Conservation (phyloP, 2,888 invertebrate species). For the Volucella inflata region DNA sequence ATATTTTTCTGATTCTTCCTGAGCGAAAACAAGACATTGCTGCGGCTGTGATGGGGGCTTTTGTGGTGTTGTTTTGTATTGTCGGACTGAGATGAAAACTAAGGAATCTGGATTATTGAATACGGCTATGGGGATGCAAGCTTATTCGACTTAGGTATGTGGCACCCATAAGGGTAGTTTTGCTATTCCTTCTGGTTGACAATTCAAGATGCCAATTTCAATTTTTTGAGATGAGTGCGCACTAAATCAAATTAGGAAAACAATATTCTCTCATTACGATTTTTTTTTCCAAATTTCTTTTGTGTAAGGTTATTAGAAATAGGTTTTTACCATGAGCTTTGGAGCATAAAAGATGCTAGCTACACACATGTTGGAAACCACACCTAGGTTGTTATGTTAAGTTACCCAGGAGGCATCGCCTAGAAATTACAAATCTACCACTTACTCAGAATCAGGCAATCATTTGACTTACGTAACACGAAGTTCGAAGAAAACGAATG, state of each 20-base stretch:
- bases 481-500: too few relatives aligned
- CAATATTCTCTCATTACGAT: constrained; percentile 59
- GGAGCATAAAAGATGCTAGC: too few relatives aligned
- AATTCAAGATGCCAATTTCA: constrained; percentile 71
- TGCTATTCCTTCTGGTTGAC: constrained; percentile 31
- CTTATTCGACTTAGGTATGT: not conserved
- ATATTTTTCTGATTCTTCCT: constrained; percentile 72
- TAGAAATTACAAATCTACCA: too few relatives aligned
- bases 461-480: too few relatives aligned
- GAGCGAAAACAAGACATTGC: constrained; percentile 50
- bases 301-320: not conserved
- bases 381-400: too few relatives aligned
- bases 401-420: too few relatives aligned
- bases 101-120: constrained; percentile 62
- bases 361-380: too few relatives aligned
- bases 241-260: constrained; percentile 67
- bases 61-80: constrained; percentile 27
- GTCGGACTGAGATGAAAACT: constrained; percentile 30
- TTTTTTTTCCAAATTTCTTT: constrained; percentile 18
- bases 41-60: constrained; percentile 44
- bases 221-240: constrained; percentile 62
- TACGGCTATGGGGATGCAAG: constrained; percentile 65
- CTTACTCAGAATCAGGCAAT: too few relatives aligned
- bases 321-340: too few relatives aligned
- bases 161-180: constrained; percentile 58